Evolutionary conservation across 1,140 invertebrate genomes (phyloP).

Genomic region (Plectrocnemia conspersa): DNA sequence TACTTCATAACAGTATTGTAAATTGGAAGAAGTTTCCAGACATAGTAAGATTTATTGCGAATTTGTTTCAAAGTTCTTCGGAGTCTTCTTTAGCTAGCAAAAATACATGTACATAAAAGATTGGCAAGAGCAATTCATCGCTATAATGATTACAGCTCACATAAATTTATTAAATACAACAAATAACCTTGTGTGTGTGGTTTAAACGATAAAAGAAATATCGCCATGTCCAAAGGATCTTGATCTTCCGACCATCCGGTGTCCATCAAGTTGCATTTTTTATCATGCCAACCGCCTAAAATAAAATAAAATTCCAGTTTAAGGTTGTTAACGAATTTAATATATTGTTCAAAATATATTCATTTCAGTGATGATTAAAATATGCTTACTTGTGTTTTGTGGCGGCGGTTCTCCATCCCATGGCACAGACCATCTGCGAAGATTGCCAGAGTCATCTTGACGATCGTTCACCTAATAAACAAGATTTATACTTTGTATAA

Average conservation of each 20-base stretch:
- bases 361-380: not conserved
- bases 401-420: conserved; percentile 26
- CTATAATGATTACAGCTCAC: not conserved
- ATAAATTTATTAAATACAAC: not conserved
- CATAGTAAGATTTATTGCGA: too few species aligned
- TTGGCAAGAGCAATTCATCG: too few species aligned
- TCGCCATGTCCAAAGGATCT: conserved; percentile 23
- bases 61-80: too few species aligned
- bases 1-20: too few species aligned
- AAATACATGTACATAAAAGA: too few species aligned
- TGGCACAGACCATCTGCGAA: conserved; percentile 24
- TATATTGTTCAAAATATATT: not conserved
- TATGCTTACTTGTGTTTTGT: conserved; percentile 1
- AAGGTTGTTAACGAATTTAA: not conserved
- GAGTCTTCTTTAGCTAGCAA: too few species aligned
- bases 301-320: conserved; percentile 7
- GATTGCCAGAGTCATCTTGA: conserved; percentile 19
- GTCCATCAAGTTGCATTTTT: conserved; percentile 11
- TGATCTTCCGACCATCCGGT: conserved; percentile 13
- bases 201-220: conserved; percentile 23
- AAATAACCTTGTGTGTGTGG: not conserved
- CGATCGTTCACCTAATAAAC: conserved; percentile 14
- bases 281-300: conserved; percentile 18
- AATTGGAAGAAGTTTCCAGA: too few species aligned
- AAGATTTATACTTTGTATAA: too few species aligned